Percentiles rank a stretch among this genome's conserved stretches.
These are phyloP conservation scores for Ptilorrhoa leucosticta DNA, from an alignment of 2,113 vertebrate genomes.

Conservation along the genomic window DNA sequence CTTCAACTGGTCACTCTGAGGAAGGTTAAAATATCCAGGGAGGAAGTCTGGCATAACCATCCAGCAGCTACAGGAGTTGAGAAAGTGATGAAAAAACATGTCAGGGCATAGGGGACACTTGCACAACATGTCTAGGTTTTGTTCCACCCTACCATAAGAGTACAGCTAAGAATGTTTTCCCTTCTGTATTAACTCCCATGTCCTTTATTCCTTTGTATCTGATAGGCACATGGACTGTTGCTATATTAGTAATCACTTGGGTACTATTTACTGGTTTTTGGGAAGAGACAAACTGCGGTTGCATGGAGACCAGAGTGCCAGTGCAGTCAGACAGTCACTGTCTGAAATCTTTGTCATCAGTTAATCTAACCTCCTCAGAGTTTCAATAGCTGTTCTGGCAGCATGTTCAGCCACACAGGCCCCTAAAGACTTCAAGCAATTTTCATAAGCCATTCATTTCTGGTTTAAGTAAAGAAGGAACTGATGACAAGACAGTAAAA, in stretches of 20 bases:
- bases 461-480: neutral
- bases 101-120: neutral
- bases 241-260: neutral
- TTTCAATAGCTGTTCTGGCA: neutral
- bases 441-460: neutral
- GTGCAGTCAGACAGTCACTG: neutral
- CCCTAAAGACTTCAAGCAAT: neutral
- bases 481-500: neutral
- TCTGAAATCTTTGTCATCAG: neutral
- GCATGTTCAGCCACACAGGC: neutral
- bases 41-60: neutral
- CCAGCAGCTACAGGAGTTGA: neutral
- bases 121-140: accelerated
- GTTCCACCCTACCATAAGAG: neutral
- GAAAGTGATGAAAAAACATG: neutral
- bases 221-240: neutral
- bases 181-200: neutral
- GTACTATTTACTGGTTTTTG: neutral
- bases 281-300: neutral
- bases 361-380: neutral
- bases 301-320: neutral
- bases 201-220: neutral
- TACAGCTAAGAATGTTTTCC: neutral
- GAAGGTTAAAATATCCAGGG: neutral
- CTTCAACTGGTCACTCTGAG: neutral